Percentiles rank a stretch among this genome's conserved stretches.
phyloP scores from a whole-genome alignment of 2,888 invertebrate species.

The Hipparchia sbordonii region DNA sequence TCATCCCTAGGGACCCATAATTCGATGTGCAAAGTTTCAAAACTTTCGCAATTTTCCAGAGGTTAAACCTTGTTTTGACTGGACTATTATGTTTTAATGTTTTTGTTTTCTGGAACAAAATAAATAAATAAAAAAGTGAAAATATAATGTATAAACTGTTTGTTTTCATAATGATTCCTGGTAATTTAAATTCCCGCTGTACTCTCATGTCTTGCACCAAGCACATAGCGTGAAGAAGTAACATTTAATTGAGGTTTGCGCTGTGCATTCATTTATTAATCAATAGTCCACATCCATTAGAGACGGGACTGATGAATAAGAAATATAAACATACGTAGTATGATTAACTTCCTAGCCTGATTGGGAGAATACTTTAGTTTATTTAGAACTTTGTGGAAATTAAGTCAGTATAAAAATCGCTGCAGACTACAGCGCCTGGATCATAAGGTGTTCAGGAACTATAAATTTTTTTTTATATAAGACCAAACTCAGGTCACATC shows the following conservation, averaged over 20 bases:
- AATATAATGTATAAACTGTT: too few relatives aligned
- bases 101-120: too few relatives aligned
- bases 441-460: too few relatives aligned
- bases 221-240: slow-evolving; percentile 45
- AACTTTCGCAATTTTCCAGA: too few relatives aligned
- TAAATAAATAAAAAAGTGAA: too few relatives aligned
- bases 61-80: too few relatives aligned
- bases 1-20: too few relatives aligned
- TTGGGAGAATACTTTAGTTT: not conserved
- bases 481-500: too few relatives aligned
- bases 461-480: too few relatives aligned
- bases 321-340: slow-evolving; percentile 3
- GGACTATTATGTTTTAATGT: too few relatives aligned
- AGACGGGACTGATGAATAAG: slow-evolving; percentile 32
- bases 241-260: slow-evolving; percentile 48
- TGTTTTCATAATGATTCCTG: not conserved
- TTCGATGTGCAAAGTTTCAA: too few relatives aligned
- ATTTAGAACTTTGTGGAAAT: not conserved
- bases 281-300: slow-evolving; percentile 50
- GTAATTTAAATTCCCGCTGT: not conserved
- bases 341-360: not conserved
- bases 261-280: slow-evolving; percentile 55
- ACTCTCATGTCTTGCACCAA: slow-evolving; percentile 28
- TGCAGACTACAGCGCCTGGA: too few relatives aligned
- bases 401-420: not conserved